Evolutionary conservation across 2,113 vertebrate genomes (phyloP).

Genomic region (Oenanthe melanoleuca): DNA sequence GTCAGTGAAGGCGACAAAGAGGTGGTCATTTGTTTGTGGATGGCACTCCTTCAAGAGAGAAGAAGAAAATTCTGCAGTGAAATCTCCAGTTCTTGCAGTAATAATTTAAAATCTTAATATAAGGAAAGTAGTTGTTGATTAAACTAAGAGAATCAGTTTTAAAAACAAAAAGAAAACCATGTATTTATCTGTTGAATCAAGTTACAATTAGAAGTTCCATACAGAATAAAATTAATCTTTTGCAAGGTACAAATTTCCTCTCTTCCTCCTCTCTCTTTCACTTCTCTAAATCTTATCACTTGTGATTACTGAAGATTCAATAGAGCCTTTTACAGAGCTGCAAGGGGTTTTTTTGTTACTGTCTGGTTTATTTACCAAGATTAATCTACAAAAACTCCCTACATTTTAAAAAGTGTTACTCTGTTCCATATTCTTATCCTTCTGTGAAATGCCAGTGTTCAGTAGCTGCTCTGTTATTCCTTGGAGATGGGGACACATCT

Average conservation of each 20-base stretch:
- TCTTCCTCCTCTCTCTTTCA: not conserved
- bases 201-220: not conserved
- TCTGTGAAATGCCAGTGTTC: not conserved
- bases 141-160: not conserved
- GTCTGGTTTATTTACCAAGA: not conserved
- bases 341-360: constrained; percentile 7
- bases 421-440: not conserved
- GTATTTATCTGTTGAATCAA: not conserved
- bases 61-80: not conserved
- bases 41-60: not conserved
- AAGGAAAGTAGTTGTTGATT: not conserved
- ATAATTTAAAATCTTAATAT: not conserved
- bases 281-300: not conserved
- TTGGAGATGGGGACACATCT: not conserved
- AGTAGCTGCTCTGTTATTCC: not conserved
- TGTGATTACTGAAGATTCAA: not conserved
- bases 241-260: not conserved
- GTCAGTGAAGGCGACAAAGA: not conserved
- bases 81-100: not conserved
- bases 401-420: not conserved
- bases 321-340: not conserved
- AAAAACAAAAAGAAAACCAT: not conserved
- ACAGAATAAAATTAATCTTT: not conserved
- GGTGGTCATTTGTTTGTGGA: not conserved
- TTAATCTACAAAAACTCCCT: not conserved